phyloP scores from a whole-genome alignment of 2,888 invertebrate species.

The Eupithecia dodoneata region DNA sequence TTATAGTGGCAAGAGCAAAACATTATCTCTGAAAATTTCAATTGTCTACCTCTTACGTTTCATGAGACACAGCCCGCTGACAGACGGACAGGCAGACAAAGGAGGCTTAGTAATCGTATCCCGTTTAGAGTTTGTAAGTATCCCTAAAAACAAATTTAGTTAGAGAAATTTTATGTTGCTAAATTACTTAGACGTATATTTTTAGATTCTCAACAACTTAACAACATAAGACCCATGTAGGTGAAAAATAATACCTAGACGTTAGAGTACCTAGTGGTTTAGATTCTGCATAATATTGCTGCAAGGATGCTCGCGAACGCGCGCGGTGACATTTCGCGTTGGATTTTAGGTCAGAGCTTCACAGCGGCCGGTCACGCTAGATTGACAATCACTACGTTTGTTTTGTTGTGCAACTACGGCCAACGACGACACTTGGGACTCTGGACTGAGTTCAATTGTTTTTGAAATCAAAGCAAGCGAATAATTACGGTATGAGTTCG shows the following conservation, averaged over 20 bases:
- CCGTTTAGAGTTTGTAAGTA: too few species aligned
- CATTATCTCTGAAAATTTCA: too few species aligned
- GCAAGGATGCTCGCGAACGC: background rate
- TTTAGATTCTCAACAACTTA: background rate
- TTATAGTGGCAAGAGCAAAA: too few species aligned
- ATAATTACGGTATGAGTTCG: too few species aligned
- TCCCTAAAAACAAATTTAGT: background rate
- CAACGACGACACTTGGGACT: background rate
- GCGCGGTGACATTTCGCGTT: constrained; percentile 4
- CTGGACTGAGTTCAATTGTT: background rate
- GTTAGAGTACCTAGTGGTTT: background rate
- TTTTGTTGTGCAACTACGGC: constrained; percentile 27
- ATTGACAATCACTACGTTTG: constrained; percentile 54
- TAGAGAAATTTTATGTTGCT: background rate
- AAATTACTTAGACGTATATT: background rate
- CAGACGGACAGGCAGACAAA: too few species aligned
- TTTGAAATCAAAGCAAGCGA: background rate
- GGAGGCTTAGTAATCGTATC: too few species aligned
- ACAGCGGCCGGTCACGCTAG: constrained; percentile 47
- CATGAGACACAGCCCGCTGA: too few species aligned
- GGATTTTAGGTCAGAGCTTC: constrained; percentile 17
- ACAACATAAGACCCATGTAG: background rate
- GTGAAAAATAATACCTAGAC: background rate
- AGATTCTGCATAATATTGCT: background rate
- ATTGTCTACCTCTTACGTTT: too few species aligned